Conservation (phyloP, 2,797 vertebrate species). For the Jordanella pulchra region DNA sequence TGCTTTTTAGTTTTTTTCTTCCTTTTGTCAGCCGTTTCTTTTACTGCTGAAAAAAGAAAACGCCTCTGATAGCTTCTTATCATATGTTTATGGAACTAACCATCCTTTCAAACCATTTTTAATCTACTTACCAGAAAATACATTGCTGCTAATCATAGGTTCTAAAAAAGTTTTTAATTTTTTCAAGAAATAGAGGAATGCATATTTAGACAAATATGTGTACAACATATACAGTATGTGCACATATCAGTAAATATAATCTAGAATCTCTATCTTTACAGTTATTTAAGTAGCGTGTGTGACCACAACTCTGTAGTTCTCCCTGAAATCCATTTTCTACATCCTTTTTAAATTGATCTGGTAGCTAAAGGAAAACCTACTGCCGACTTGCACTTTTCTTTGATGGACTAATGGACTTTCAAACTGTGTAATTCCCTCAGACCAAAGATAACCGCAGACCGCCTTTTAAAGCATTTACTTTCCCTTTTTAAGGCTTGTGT, state of each 20-base stretch:
- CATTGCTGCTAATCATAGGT: not conserved
- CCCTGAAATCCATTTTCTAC: conserved; percentile 4
- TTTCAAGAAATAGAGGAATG: not conserved
- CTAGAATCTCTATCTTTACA: not conserved
- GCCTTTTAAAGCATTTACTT: conserved; percentile 1
- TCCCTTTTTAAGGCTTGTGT: not conserved
- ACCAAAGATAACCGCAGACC: conserved; percentile 17
- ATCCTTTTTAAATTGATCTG: conserved; percentile 14
- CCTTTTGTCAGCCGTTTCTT: conserved; percentile 16
- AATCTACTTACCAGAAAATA: not conserved
- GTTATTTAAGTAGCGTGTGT: not conserved
- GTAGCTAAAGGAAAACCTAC: conserved; percentile 26
- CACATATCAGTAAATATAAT: not conserved
- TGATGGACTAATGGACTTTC: conserved; percentile 36
- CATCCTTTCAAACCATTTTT: not conserved
- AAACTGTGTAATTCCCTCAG: conserved; percentile 31
- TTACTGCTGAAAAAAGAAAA: not conserved
- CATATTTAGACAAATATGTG: too few relatives aligned
- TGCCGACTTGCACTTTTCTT: conserved; percentile 2
- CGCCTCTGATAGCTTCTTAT: not conserved
- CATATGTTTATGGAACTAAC: not conserved
- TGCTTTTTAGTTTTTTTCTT: conserved; percentile 2
- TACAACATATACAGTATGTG: too few relatives aligned
- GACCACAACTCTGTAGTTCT: not conserved
- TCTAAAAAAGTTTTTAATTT: not conserved